Percentiles rank a stretch among this genome's conserved stretches.
phyloP scores from a whole-genome alignment of 2,797 vertebrate genomes.

The Pseudochaenichthys georgianus region DNA sequence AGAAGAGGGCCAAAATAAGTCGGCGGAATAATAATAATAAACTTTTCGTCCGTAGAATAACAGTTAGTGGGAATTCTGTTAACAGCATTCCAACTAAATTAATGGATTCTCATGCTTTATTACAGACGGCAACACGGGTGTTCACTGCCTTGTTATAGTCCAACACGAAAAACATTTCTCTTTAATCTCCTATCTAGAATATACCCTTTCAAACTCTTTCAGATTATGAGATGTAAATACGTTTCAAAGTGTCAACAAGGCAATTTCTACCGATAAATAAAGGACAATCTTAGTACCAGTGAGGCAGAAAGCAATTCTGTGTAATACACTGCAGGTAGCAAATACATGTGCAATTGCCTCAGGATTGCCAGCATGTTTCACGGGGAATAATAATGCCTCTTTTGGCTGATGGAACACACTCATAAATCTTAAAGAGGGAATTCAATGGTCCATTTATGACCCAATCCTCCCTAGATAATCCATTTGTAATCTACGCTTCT shows the following conservation, averaged over 20 bases:
- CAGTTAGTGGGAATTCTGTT: too few species aligned
- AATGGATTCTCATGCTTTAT: too few species aligned
- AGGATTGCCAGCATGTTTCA: conserved; percentile 31
- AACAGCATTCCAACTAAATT: too few species aligned
- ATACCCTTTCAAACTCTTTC: not conserved
- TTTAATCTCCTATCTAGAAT: not conserved
- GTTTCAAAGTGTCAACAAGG: conserved; percentile 8
- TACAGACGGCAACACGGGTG: too few species aligned
- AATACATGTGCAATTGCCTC: conserved; percentile 23
- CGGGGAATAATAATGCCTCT: conserved; percentile 29
- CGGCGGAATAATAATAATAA: too few species aligned
- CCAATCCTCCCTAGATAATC: conserved; percentile 63
- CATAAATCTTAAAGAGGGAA: conserved; percentile 64
- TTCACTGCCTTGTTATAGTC: too few species aligned
- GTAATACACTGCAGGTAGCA: not conserved
- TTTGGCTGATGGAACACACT: conserved; percentile 48
- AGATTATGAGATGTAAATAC: not conserved
- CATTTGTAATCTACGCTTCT: conserved; percentile 62
- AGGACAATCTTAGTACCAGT: not conserved
- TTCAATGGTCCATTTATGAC: conserved; percentile 57
- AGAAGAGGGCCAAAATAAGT: too few species aligned
- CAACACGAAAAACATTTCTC: not conserved
- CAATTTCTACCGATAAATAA: not conserved
- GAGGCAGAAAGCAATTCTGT: not conserved
- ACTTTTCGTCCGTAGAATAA: too few species aligned